Evolutionary conservation across 64 coral and sea anemone genomes (phyloP), one percentile per base, ranked within the genome.

Genomic region (Pocillopora verrucosa): DNA sequence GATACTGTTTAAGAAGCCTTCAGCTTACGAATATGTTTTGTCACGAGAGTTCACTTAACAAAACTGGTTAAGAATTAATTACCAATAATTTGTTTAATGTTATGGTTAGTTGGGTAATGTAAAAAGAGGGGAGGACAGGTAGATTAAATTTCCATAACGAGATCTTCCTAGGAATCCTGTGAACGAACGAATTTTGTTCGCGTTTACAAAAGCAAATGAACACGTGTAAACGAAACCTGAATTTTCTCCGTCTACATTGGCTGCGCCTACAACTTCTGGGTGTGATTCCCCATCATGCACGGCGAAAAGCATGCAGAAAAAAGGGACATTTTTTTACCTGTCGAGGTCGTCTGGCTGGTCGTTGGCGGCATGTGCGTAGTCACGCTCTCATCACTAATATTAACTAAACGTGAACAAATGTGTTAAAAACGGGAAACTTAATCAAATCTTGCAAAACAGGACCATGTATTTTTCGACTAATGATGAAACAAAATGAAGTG

Each of bases 281-380:
- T 64, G 17, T 68, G 24, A 22, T 20, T 16, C 17, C 24, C 65
- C 1, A 30, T 30, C 65, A 68, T 68, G 65, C 74, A 19, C n/a
- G 3, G 72, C 26, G 24, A 77, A 20, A 56, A 56, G 17, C 75
- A 77, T 77, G 75, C 75, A 77, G 36, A 26, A 79, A 14, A 79
- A 78, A n/a, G 10, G 56, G 41, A 51, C 41, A 60, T 79, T 25
- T 60, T 56, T 59, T 79, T 79, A 79, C 77, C 77, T 79, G 77
- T 25, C 13, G 77, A 79, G 12, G 77, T 20, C 75, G 56, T 77
- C 75, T 77, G 45, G 10, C 75, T 77, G 37, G 77, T 26, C 20
- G n/a, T 22, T 10, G 24, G 12, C 13, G 51, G 77, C 56, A 20
- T 16, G 22, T 57, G 37, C 20, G 56, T 25, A 13, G 77, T 59